Evolutionary conservation across 53 echinoderm and acorn worm species (phyloP).

Genomic region (Temnopleurus reevesii): DNA sequence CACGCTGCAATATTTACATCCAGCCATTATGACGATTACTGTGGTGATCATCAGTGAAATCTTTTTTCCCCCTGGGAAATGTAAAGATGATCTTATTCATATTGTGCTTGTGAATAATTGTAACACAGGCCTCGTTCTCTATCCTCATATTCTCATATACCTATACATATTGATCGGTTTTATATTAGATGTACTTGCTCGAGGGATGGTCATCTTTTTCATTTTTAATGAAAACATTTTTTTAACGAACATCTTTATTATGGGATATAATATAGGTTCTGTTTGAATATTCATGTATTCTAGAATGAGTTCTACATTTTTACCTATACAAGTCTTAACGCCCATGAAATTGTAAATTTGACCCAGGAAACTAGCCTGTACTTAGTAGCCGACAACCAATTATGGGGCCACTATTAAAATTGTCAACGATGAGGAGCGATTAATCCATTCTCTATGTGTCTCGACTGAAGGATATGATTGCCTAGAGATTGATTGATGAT

Average conservation of each 20-base stretch:
- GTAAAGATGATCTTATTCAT: neutral
- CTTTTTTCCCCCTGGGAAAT: neutral
- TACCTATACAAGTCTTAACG: too few relatives aligned
- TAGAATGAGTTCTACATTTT: too few relatives aligned
- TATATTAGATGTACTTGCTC: too few relatives aligned
- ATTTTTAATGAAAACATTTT: too few relatives aligned
- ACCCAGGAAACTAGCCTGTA: too few relatives aligned
- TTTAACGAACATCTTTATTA: too few relatives aligned
- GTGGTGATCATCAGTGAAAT: neutral
- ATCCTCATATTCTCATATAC: neutral
- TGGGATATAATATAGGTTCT: too few relatives aligned
- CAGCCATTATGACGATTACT: neutral
- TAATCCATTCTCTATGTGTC: neutral
- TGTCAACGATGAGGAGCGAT: neutral
- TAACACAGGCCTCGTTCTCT: neutral
- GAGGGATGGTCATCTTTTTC: too few relatives aligned
- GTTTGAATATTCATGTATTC: too few relatives aligned
- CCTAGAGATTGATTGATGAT: neutral
- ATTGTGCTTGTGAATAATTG: neutral
- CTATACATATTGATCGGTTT: too few relatives aligned
- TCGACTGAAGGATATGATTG: neutral
- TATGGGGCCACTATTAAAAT: neutral
- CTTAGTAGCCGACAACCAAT: too few relatives aligned
- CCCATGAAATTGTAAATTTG: too few relatives aligned
- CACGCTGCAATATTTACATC: constrained; percentile 10